Base-by-base conservation (phyloP, 2,113 vertebrate species). In the Gorsachius goisagi region DNA sequence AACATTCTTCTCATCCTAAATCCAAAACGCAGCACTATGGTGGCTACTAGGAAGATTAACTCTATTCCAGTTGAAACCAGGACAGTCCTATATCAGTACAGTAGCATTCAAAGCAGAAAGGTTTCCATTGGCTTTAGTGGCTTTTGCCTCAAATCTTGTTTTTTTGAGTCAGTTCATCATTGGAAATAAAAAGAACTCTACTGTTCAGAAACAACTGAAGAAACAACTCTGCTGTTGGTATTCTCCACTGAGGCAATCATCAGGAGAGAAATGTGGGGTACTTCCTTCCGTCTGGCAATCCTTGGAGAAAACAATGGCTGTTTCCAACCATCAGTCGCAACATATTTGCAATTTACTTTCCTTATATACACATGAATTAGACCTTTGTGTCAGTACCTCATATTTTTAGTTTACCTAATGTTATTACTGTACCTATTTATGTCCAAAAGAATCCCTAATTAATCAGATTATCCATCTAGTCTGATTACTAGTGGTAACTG, bases 391-490 rank as follows among this genome's bases (percentile, higher is more conserved):
- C 59, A 87, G 33, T 73, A 52, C 20, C 33, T 85, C 15, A 5
- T 76, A 93, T 90, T 93, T 89, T 78, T 74, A 91, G 66, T 83
- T 94, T 67, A 72, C 50, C 47, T 94, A 92, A 80, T 33, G 10
- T 88, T 90, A 91, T 91, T 93, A 88, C 30, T 37, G 32, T 32
- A 80, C 33, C 73, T 94, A 93, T 92, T 90, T 78, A 96, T 63
- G 53, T 78, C 76, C 92, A 92, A 72, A 90, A 91, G 27, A 75
- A 88, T 90, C 64, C 72, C 74, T 63, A 83, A 96, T 86, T 92
- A 96, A 97, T 95, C 91, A 97, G 90, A 97, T 97, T 78, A 95
- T 91, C 75, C 77, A 77, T 81, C 49, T 74, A 86, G 60, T 77
- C 50, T 91, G 93, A 93, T 94, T 94, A 89, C 55, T 89, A 85